phyloP scores from a whole-genome alignment of 2,797 vertebrate species.

The Phataginus tetradactyla region DNA sequence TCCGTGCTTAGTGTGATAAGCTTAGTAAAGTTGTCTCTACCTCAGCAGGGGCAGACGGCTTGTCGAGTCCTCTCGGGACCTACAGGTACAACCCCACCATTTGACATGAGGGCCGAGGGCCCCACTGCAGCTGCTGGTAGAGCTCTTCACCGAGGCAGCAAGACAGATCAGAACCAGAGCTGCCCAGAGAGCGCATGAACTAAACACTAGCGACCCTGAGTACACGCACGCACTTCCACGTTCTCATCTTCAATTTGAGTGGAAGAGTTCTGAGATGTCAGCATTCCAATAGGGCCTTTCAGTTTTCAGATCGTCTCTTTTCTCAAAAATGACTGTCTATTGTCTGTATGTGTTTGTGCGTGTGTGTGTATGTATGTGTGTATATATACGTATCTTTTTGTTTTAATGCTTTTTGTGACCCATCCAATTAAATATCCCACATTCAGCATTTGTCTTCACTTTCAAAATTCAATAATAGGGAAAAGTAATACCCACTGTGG shows the following conservation, averaged over 20 bases:
- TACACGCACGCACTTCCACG: neutral
- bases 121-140: neutral
- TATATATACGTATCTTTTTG: neutral
- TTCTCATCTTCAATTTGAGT: conserved; percentile 2
- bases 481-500: neutral
- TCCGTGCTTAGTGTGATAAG: neutral
- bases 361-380: no score
- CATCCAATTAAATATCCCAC: neutral
- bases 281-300: neutral
- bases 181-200: neutral
- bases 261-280: conserved; percentile 6
- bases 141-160: neutral
- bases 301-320: neutral
- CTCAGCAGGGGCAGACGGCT: neutral
- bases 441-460: neutral
- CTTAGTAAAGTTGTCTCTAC: neutral
- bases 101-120: neutral
- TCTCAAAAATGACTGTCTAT: neutral
- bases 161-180: neutral
- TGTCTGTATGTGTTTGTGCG: neutral
- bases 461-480: conserved; percentile 4
- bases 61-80: neutral
- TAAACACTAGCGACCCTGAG: neutral
- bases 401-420: neutral
- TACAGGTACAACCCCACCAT: neutral